Base-by-base conservation (phyloP, 2,797 vertebrate species). In the Graptemys geographica region DNA sequence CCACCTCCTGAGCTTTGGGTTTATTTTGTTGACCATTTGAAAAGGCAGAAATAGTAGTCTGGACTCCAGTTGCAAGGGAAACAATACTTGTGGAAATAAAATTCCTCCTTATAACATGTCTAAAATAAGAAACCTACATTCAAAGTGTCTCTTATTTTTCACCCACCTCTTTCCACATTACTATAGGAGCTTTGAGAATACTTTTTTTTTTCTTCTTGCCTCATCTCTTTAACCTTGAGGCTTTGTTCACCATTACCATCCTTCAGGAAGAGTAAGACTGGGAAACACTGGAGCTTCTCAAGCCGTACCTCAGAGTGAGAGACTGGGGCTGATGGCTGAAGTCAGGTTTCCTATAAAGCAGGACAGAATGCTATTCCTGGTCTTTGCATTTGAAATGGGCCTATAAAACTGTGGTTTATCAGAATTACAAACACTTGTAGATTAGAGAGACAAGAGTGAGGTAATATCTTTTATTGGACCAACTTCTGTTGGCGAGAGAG, bases 381-480 rank as follows among this genome's bases (percentile, higher is more conserved):
- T 82, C 0, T n/a, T 56, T 95, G 74, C 87, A 83, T 84, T 57
- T 83, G 94, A 95, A 93, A 95, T 96, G 81, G 49, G 79, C 59
- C 95, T 49, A 78, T 47, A 28, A 49, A 47, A 49, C 19, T 8
- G 44, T 78, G 25, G 44, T 47, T 78, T 6, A 80, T 96, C 37
- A 80, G 95, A 96, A 96, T 93, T 95, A 92, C 1, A 92, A 86
- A 88, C 90, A 89, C 84, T 95, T 95, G 96, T 90, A 96, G 96
- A 96, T 91, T 72, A 72, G 69, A 69, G 65, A 23, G n/a, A 41
- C n/a, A 72, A 41, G 19, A 11, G 21, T 72, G 65, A 23, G 19
- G 65, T 25, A 25, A 72, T 72, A 41, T 37, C n/a, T 72, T 37
- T 72, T 72, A 23, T 25, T 72, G 69, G 37, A 72, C 37, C 21